These are phyloP conservation scores for Agapornis canus DNA, from an alignment of 2,797 vertebrate species.

Conservation along the genomic window DNA sequence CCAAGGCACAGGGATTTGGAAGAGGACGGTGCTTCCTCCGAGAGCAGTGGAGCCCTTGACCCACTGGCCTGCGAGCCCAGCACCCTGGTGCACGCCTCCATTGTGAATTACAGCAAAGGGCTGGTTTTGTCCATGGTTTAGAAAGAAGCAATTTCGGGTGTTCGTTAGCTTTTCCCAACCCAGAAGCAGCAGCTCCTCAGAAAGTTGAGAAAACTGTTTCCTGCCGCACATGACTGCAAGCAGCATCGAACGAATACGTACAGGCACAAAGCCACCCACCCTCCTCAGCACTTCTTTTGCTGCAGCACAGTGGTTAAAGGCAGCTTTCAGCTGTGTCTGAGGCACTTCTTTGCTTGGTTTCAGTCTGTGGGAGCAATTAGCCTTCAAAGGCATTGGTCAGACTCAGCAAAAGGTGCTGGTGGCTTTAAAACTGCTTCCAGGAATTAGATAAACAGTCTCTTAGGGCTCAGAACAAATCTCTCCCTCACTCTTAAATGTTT, in stretches of 20 bases:
- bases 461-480: not conserved
- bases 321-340: not conserved
- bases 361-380: not conserved
- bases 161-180: not conserved
- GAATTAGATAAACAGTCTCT: conserved; percentile 20
- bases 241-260: fast-evolving
- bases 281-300: not conserved
- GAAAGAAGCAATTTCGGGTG: not conserved
- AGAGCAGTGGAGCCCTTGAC: not conserved
- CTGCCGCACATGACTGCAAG: not conserved
- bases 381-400: not conserved
- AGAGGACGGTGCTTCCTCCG: fast-evolving
- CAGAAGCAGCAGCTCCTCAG: fast-evolving
- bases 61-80: fast-evolving
- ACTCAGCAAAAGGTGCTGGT: not conserved
- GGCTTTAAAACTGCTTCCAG: not conserved
- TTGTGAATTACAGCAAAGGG: fast-evolving
- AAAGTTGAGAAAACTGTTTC: not conserved
- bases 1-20: not conserved
- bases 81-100: fast-evolving
- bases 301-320: not conserved
- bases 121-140: not conserved
- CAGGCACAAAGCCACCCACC: not conserved
- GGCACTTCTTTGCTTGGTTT: not conserved
- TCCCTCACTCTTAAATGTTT: not conserved